Conservation (phyloP, 2,113 vertebrate genomes). For the Cyprinodon brontotheroides region DNA sequence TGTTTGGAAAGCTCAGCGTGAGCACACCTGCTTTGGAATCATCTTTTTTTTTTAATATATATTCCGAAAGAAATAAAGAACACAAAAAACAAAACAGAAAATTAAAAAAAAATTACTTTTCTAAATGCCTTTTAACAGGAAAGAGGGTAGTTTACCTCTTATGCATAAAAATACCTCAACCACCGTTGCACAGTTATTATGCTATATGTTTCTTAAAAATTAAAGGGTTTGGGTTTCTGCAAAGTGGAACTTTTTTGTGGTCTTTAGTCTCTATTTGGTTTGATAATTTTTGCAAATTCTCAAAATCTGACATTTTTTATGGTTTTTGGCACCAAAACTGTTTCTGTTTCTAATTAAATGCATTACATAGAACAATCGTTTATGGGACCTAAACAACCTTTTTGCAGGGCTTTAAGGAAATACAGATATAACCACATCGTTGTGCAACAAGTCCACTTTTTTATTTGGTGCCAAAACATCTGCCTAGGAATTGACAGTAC, state of each 20-base stretch:
- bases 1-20: slow-evolving; percentile 54
- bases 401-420: slow-evolving; percentile 51
- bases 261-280: background rate
- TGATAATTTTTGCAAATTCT: background rate
- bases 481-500: slow-evolving; percentile 82
- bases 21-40: slow-evolving; percentile 74
- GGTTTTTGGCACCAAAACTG: background rate
- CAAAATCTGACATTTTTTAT: background rate
- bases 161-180: background rate
- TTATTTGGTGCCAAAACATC: slow-evolving; percentile 80
- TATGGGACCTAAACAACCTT: slow-evolving; percentile 35
- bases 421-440: slow-evolving; percentile 69
- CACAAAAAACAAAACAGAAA: no score
- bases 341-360: background rate
- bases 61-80: no score
- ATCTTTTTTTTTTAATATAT: slow-evolving; percentile 30
- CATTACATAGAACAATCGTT: slow-evolving; percentile 7
- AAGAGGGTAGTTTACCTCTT: slow-evolving; percentile 35
- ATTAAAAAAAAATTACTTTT: no score
- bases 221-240: background rate
- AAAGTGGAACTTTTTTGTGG: background rate
- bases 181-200: background rate
- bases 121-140: slow-evolving; percentile 48
- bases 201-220: background rate
- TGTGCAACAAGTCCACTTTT: slow-evolving; percentile 58